These are phyloP conservation scores for Diorhabda elongata DNA, from an alignment of 1,140 invertebrate genomes.

Conservation along the genomic window DNA sequence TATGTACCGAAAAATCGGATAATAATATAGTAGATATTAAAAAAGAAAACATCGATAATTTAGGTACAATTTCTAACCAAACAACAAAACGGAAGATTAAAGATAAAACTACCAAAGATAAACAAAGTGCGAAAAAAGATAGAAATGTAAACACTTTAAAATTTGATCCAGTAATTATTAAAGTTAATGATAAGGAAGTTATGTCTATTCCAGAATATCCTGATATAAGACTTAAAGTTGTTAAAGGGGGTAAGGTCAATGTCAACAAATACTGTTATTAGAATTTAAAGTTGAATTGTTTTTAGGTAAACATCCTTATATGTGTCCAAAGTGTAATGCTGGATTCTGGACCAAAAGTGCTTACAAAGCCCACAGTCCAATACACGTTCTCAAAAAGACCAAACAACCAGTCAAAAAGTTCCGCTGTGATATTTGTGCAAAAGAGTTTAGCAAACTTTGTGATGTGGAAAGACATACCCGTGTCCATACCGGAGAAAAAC, in stretches of 20 bases:
- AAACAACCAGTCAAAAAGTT: constrained; percentile 22
- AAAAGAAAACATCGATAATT: background rate
- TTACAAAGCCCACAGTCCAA: constrained; percentile 25
- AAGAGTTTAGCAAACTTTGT: constrained; percentile 39
- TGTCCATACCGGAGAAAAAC: constrained; percentile 59
- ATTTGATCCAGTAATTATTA: constrained; percentile 9
- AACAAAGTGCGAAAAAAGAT: background rate
- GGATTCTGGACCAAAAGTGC: constrained; percentile 30
- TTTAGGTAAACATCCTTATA: constrained; percentile 36
- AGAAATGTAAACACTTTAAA: background rate
- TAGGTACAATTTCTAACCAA: background rate
- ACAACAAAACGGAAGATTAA: background rate
- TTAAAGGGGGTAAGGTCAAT: constrained; percentile 6
- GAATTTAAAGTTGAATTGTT: background rate
- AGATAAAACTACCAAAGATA: background rate
- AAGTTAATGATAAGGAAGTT: constrained; percentile 4
- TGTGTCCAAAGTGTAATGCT: constrained; percentile 35
- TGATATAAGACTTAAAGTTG: constrained; percentile 17
- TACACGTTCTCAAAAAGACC: constrained; percentile 33
- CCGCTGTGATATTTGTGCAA: constrained; percentile 34
- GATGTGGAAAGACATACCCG: constrained; percentile 40
- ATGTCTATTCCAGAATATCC: constrained; percentile 14
- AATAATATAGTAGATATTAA: background rate
- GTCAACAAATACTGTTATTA: too few relatives aligned
- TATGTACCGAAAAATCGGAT: background rate